Evolutionary conservation across 2,888 invertebrate species (phyloP).

Genomic region (Caenorhabditis sp.): DNA sequence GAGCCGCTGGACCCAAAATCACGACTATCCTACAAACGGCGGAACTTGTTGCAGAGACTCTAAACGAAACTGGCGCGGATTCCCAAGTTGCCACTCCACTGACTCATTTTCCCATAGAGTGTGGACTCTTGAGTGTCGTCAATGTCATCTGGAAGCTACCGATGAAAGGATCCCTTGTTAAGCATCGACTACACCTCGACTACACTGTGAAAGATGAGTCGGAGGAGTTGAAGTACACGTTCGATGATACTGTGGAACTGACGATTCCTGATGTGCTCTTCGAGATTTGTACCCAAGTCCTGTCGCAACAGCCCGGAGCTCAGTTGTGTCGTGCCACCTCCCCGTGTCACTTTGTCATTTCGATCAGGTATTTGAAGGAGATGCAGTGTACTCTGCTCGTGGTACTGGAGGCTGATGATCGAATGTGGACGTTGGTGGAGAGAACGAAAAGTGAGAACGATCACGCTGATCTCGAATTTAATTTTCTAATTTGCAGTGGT

Average conservation of each 20-base stretch:
- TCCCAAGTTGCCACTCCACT: slow-evolving; percentile 28
- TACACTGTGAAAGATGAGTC: slow-evolving; percentile 37
- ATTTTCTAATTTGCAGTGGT: slow-evolving; percentile 72
- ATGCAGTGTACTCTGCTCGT: slow-evolving; percentile 64
- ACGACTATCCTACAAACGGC: slow-evolving; percentile 67
- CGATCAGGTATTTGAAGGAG: slow-evolving; percentile 69
- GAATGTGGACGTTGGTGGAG: slow-evolving; percentile 71
- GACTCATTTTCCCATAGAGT: slow-evolving; percentile 40
- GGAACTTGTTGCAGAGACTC: slow-evolving; percentile 36
- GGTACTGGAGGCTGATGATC: slow-evolving; percentile 75
- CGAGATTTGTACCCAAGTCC: slow-evolving; percentile 81
- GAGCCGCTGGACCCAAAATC: slow-evolving; percentile 64
- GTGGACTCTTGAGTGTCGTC: slow-evolving; percentile 29
- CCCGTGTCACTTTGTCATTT: slow-evolving; percentile 80
- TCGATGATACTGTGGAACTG: slow-evolving; percentile 70
- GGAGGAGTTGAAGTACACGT: slow-evolving; percentile 62
- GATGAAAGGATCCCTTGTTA: slow-evolving; percentile 50
- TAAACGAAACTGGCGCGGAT: slow-evolving; percentile 11
- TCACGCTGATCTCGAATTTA: background rate
- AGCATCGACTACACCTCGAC: slow-evolving; percentile 49
- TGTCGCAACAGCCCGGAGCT: slow-evolving; percentile 80
- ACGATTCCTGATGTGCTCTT: slow-evolving; percentile 71
- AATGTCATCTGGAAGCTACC: slow-evolving; percentile 59
- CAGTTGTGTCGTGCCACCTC: slow-evolving; percentile 78
- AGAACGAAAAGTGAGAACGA: slow-evolving; percentile 53